phyloP scores from a whole-genome alignment of 2,888 invertebrate genomes.

The Andrena dorsata region DNA sequence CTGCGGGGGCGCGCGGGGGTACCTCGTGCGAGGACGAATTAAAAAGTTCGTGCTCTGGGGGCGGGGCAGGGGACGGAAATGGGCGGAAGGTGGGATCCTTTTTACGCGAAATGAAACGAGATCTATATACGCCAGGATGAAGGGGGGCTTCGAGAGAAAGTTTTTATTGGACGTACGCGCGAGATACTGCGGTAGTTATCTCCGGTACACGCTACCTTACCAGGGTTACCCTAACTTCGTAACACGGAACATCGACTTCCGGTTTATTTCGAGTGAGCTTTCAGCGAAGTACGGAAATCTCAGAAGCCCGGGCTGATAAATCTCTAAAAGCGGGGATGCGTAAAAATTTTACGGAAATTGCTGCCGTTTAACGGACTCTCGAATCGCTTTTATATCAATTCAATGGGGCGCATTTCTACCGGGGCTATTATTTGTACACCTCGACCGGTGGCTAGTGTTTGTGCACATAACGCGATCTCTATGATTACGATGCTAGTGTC shows the following conservation, averaged over 20 bases:
- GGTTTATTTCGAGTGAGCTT: slow-evolving; percentile 28
- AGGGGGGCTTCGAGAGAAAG: slow-evolving; percentile 62
- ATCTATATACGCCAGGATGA: slow-evolving; percentile 58
- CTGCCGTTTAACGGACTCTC: slow-evolving; percentile 19
- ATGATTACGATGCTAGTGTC: no score
- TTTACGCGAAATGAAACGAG: slow-evolving; percentile 66
- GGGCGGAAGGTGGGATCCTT: slow-evolving; percentile 46
- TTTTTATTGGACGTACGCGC: slow-evolving; percentile 71
- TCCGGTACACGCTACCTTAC: slow-evolving; percentile 45
- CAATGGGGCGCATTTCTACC: neutral
- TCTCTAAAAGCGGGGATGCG: slow-evolving; percentile 2
- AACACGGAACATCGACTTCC: slow-evolving; percentile 52
- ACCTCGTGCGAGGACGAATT: slow-evolving; percentile 67
- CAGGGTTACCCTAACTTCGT: slow-evolving; percentile 39
- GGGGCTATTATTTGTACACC: neutral
- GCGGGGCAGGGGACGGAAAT: slow-evolving; percentile 37
- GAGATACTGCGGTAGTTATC: slow-evolving; percentile 68
- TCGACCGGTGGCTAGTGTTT: neutral
- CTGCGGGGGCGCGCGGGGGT: slow-evolving; percentile 15
- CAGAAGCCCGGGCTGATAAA: slow-evolving; percentile 15
- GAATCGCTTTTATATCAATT: slow-evolving; percentile 5
- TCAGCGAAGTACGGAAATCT: neutral
- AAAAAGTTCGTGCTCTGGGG: slow-evolving; percentile 65
- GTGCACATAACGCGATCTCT: no score
- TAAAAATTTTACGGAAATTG: slow-evolving; percentile 43